A percentile compares a stretch with the other conserved stretches of the same genome.
These are phyloP conservation scores for Ariolimax columbianus DNA, from an alignment of 2,888 invertebrate genomes.

Conservation along the genomic window DNA sequence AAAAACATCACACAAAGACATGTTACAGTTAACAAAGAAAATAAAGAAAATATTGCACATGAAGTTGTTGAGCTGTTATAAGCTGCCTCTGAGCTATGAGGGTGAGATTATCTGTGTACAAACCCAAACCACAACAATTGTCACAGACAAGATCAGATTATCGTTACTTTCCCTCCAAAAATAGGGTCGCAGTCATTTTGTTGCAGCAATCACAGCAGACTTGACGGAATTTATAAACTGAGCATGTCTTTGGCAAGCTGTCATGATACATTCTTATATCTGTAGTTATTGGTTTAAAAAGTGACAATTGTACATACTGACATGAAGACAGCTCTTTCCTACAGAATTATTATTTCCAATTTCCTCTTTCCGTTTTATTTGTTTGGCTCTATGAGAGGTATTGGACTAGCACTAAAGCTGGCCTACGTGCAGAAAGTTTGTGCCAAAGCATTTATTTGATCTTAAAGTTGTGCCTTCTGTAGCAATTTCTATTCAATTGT, in stretches of 20 bases:
- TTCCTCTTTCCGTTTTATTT: no score
- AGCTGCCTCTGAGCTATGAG: slow-evolving; percentile 41
- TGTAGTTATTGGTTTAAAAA: no score
- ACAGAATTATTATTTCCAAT: no score
- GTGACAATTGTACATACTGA: no score
- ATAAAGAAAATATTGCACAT: slow-evolving; percentile 43
- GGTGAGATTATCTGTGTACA: slow-evolving; percentile 24
- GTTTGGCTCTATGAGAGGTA: no score
- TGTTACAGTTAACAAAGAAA: slow-evolving; percentile 8
- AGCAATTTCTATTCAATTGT: no score
- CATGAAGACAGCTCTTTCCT: no score
- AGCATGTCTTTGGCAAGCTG: background rate
- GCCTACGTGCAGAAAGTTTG: no score
- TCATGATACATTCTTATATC: no score
- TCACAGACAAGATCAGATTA: background rate
- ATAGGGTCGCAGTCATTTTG: background rate
- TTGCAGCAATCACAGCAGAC: background rate
- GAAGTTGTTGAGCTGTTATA: slow-evolving; percentile 14
- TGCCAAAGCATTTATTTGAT: no score
- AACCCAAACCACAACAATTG: background rate
- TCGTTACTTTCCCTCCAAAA: background rate
- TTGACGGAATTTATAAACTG: background rate
- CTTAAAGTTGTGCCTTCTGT: no score
- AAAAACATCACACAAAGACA: background rate
- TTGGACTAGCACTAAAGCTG: no score